Base-by-base conservation (phyloP, 2,888 invertebrate genomes). In the Andrena dorsata region DNA sequence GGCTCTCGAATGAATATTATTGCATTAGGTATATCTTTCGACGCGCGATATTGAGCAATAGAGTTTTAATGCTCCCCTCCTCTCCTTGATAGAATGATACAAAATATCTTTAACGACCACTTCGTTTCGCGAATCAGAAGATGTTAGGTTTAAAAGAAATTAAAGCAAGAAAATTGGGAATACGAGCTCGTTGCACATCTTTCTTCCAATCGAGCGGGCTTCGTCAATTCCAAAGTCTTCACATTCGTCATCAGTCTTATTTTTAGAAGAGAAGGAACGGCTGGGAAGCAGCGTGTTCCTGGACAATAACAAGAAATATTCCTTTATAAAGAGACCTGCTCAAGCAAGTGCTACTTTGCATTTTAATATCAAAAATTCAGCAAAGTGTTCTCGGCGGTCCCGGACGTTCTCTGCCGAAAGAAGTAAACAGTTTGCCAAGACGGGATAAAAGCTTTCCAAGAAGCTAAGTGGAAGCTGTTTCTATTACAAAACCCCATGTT, bases 181-280 rank as follows among this genome's bases (percentile, higher is more conserved):
- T 20, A n/a, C 2, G 8, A 53, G 53, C 53, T 53, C 23, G 20
- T 53, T n/a, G n/a, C 30, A 58, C 58, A 7, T 41, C 10, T 69
- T 58, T 69, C 26, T 58, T 41, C 56, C 20, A 56, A n/a, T 41
- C 16, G 32, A 58, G 10, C n/a, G 28, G 41, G 41, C 69, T 58
- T 23, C 69, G 28, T 58, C 56, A 58, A 69, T 69, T 58, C 58
- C 56, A 69, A 69, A 69, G 58, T 69, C 56, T 41, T 41, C 35
- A n/a, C 13, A 32, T 69, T 58, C 35, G 56, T 69, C 69, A 41
- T 41, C 58, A 13, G 41, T 69, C 58, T 56, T 69, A 69, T 69
- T 69, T 69, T 69, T 69, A 69, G 69, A 69, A 32, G 23, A 56
- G 56, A 56, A 69, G 35, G 41, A 58, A 56, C 69, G 41, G 58